Base-by-base conservation (phyloP, 2,113 vertebrate genomes). In the Cynocephalus volans region DNA sequence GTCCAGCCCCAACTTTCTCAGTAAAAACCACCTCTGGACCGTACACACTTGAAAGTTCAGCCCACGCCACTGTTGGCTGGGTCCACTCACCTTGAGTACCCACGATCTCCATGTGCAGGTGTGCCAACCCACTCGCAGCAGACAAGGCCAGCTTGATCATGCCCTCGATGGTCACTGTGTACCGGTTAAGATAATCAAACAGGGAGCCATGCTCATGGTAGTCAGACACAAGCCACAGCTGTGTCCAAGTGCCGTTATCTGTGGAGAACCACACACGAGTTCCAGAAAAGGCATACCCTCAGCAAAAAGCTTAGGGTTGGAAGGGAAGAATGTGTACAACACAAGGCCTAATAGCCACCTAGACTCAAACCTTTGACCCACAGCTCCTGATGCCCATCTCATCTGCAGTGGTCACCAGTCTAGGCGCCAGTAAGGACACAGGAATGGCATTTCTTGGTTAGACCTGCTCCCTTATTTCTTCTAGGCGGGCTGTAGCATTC, bases 41-140 rank as follows among this genome's bases (percentile, higher is more conserved):
- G 33, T 26, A 48, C 2, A 23, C 67, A 7, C 17, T 84, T 62
- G 33, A 6, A 4, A 86, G 77, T 80, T 36, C 1, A 21, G 31
- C 60, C n/a, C 48, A 5, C 0, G 15, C 5, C 24, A 56, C 79
- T 18, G 10, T 8, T 24, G 0, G 21, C 36, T 14, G 8, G 8
- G 77, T 95, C 41, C 33, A 73, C 98, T 99, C 98, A 99, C 99
- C 99, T 98, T 99, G 99, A 85, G 99, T 99, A 65, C 99, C 99
- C 96, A 99, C 99, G n/a, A 99, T 99, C 98, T 99, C 99, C 99
- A 99, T 99, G 97, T 99, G 99, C 33, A 99, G 99, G 88, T 99
- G 99, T 5, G 99, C 99, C 97, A 99, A 98, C 6, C 99, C 99
- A 0, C 99, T 99, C 92, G 99, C 99, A 1, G 99, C 99, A 0